These are phyloP conservation scores for Cryptoblepharus egeriae DNA, from an alignment of 2,797 vertebrate species.

Conservation along the genomic window DNA sequence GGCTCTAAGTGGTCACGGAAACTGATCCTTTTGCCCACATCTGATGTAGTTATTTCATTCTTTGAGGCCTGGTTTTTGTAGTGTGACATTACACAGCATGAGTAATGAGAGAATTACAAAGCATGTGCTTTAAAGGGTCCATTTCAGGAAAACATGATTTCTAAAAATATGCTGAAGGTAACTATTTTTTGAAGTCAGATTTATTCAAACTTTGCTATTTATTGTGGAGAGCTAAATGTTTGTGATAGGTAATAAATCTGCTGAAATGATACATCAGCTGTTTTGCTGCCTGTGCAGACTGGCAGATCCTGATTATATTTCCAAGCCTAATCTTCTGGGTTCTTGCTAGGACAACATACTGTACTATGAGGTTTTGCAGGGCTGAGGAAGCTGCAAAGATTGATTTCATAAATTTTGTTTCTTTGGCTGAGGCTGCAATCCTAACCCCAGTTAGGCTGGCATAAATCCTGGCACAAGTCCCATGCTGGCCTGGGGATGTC, in stretches of 20 bases:
- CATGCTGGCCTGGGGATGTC: no score
- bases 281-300: neutral
- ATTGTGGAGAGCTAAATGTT: neutral
- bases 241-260: neutral
- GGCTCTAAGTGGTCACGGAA: neutral
- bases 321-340: neutral
- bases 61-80: neutral
- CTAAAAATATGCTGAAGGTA: neutral
- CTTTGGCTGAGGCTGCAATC: no score
- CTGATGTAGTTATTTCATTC: neutral
- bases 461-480: no score
- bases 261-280: neutral
- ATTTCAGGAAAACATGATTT: neutral
- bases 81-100: no score
- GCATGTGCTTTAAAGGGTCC: neutral
- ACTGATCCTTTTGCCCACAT: neutral
- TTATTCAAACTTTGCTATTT: neutral
- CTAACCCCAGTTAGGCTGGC: no score
- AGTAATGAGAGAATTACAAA: no score
- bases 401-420: neutral
- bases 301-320: neutral
- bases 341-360: constrained; percentile 32
- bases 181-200: neutral
- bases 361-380: constrained; percentile 37
- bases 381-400: neutral